Base-by-base conservation (phyloP, 2,888 invertebrate genomes). In the Petrophora chlorosata region DNA sequence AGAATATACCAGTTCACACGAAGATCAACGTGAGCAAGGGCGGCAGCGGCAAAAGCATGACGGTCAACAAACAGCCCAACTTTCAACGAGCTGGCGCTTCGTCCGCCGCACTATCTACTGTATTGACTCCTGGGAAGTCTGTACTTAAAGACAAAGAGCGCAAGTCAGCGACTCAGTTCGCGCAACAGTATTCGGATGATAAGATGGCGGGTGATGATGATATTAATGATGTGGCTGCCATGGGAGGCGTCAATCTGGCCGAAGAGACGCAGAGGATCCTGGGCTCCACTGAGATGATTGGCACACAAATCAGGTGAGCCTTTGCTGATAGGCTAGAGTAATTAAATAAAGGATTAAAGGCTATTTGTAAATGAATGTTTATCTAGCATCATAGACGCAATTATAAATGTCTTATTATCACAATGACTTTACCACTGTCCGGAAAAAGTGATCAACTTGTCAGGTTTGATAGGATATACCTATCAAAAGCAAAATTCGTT, bases 181-280 rank as follows among this genome's bases (percentile, higher is more conserved):
- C 75, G 59, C 87, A 73, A 45, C 76, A 79, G 8, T 87, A 75
- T 51, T 79, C 66, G 0, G 86, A 91, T 74, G 91, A 90, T 79
- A 91, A 88, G 76, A 91, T 87, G 87, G 92, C 92, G 54, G 97
- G 96, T 29, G 98, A 98, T 73, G 98, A 98, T 78, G 98, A 99
- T 80, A 98, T 99, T 71, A 99, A 99, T 76, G 99, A 99, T 89
- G 99, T 99, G 8, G 98, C 99, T 17, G 98, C 99, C 5, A 99
- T 99, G 99, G 99, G 99, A 56, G 99, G 99, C 38, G 99, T 99
- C 43, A 99, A 99, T 89, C 92, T 99, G 69, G 96, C 96, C 0
- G 99, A 99, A 85, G 99, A 99, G 85, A 95, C 96, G 23, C 98
- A 98, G 81, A 94, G 97, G 81, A 99, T 99, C 72, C 92, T 99